These are phyloP conservation scores for Ictidomys tridecemlineatus DNA, from an alignment of 2,113 vertebrate genomes.

Conservation along the genomic window DNA sequence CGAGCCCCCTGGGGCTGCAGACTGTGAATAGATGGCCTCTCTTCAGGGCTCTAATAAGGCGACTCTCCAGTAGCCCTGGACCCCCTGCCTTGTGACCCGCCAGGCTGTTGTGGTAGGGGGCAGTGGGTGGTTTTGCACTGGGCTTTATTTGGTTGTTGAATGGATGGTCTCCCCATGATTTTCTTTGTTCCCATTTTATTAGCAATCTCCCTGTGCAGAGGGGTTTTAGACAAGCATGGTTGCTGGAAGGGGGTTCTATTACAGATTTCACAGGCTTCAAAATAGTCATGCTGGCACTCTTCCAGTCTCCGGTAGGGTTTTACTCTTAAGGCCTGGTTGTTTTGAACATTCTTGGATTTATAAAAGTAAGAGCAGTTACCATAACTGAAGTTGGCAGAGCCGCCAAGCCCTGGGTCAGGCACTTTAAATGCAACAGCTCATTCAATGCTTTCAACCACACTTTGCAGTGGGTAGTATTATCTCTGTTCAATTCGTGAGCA, in stretches of 20 bases:
- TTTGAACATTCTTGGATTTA: constrained; percentile 44
- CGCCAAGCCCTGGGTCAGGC: not conserved
- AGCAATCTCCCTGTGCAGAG: constrained; percentile 15
- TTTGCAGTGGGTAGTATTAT: not conserved
- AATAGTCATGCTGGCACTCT: not conserved
- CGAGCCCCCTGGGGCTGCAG: constrained; percentile 80
- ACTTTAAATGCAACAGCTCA: not conserved
- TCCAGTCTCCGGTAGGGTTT: not conserved
- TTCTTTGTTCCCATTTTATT: constrained; percentile 73
- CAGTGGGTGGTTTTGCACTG: constrained; percentile 85
- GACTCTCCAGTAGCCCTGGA: constrained; percentile 60
- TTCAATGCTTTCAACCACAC: not conserved
- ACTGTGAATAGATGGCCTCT: constrained; percentile 87
- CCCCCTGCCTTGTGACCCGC: constrained; percentile 43
- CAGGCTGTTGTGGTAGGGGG: constrained; percentile 76
- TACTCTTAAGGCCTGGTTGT: not conserved
- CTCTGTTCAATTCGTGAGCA: not conserved
- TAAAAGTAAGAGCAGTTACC: constrained; percentile 10
- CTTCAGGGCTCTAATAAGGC: constrained; percentile 86
- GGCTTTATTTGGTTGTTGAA: constrained; percentile 79
- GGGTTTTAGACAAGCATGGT: not conserved
- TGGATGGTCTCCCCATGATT: constrained; percentile 40
- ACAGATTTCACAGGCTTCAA: not conserved
- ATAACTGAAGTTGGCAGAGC: not conserved
- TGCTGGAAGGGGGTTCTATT: not conserved